Evolutionary conservation across 2,888 invertebrate species (phyloP), one percentile per base, ranked within the genome.

Genomic region (Ectemnius continuus): DNA sequence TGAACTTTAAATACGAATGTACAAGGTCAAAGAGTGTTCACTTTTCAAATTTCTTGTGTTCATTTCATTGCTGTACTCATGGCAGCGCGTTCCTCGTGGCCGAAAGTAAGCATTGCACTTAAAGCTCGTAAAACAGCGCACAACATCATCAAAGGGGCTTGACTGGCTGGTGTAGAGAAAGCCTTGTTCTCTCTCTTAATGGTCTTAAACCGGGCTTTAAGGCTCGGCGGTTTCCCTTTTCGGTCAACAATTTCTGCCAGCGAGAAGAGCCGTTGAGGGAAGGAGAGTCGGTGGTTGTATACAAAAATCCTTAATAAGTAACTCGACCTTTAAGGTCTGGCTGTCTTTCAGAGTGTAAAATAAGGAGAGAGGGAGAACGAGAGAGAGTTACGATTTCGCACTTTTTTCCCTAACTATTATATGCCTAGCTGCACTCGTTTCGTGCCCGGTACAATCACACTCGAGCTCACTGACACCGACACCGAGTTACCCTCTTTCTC

Each of bases 391-490:
- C 75, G 62, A 61, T 58, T 68, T 45, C 61, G 46, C 67, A 59
- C 28, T 73, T 75, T 78, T 75, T 75, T 78, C 69, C 73, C 36
- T 70, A 14, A 46, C 71, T 52, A 71, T 79, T 79, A 79, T 71
- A 70, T 71, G 73, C 70, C 75, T 69, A 78, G 69, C 69, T 65
- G 68, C 77, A 45, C 69, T 64, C 70, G 23, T 63, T 71, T 61
- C 28, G 8, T 16, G 11, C 63, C 28, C 28, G n/a, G 52, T 16
- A 52, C 52, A 52, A 52, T 52, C 52, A 52, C 52, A 52, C 52
- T 52, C 52, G 52, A 52, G 52, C 16, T 14, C 11, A 57, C 14
- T 61, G 28, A 46, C 59, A 47, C 16, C 46, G 28, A 46, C 59
- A 47, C 16, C 46, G 14, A 23, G 26, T 6, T n/a, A 3, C 8